Base-by-base conservation (phyloP, 2,113 vertebrate genomes). In the Python bivittatus region DNA sequence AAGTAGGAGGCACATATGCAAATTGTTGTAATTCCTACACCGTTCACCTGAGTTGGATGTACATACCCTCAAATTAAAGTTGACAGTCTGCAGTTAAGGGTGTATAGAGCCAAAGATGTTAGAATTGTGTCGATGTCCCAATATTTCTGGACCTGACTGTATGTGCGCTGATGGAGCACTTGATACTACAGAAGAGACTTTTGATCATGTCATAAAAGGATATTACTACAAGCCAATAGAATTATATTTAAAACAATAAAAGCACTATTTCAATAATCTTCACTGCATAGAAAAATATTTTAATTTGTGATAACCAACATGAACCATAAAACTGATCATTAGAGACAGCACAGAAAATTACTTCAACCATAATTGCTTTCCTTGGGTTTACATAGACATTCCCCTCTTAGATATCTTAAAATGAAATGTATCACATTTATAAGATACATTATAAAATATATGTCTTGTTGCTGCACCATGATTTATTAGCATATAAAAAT, bases 241-340 rank as follows among this genome's bases (percentile, higher is more conserved):
- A 83, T 60, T 12, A 84, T 84, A 89, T n/a, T 89, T 90, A 68
- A 54, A 86, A 22, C 9, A 88, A 86, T 86, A 58, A 89, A 86
- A 88, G 88, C 10, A 0, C 68, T 92, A 89, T 72, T 88, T 90
- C 11, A 68, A 93, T 91, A 95, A 57, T 93, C 52, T 15, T 94
- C 93, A 92, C 42, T 97, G 90, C 38, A 93, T 96, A 97, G 86
- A 97, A 98, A 97, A 97, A 96, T 96, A 97, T n/a, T 97, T 97
- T 96, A 96, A 92, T 91, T 58, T 60, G 57, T 56, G 23, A 87
- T n/a, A 94, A 48, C 27, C 48, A 91, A 91, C 53, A 93, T 84
- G 48, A 92, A 86, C 88, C 84, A 94, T 91, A 79, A 95, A 94
- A 95, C 89, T 88, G n/a, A 90, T 86, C 84, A 54, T 93, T 60